Evolutionary conservation across 2,797 vertebrate genomes (phyloP).

Genomic region (Myotis vivesi): DNA sequence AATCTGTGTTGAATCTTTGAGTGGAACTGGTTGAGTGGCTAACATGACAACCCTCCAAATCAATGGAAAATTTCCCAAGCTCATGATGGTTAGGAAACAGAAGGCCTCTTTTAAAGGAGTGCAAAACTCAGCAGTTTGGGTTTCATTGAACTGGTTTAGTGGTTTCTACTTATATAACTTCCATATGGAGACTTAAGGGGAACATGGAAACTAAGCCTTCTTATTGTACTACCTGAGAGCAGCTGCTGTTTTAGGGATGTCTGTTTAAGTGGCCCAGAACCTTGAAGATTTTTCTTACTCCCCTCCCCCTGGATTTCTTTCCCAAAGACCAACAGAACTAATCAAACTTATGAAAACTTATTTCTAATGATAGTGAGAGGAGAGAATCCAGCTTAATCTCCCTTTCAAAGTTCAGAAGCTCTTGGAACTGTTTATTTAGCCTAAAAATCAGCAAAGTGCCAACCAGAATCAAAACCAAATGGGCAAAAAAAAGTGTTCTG

Average conservation of each 20-base stretch:
- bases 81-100: constrained; percentile 68
- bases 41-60: constrained; percentile 49
- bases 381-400: constrained; percentile 29
- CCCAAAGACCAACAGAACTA: constrained; percentile 28
- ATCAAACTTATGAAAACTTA: constrained; percentile 36
- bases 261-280: neutral
- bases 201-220: neutral
- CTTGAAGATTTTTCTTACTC: neutral
- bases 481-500: neutral
- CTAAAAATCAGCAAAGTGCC: neutral
- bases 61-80: constrained; percentile 69
- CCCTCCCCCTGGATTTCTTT: neutral
- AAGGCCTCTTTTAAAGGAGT: constrained; percentile 61
- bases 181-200: constrained; percentile 34
- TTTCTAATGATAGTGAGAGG: neutral
- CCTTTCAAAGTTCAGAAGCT: neutral
- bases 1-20: constrained; percentile 56
- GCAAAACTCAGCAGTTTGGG: constrained; percentile 61
- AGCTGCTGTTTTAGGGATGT: neutral
- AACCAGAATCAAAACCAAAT: neutral
- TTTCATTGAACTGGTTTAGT: constrained; percentile 67
- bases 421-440: neutral
- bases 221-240: constrained; percentile 19
- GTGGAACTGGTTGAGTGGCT: constrained; percentile 60
- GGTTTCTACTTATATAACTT: constrained; percentile 69